These are phyloP conservation scores for Uropetala carovei DNA, from an alignment of 2,888 invertebrate genomes.

Conservation along the genomic window DNA sequence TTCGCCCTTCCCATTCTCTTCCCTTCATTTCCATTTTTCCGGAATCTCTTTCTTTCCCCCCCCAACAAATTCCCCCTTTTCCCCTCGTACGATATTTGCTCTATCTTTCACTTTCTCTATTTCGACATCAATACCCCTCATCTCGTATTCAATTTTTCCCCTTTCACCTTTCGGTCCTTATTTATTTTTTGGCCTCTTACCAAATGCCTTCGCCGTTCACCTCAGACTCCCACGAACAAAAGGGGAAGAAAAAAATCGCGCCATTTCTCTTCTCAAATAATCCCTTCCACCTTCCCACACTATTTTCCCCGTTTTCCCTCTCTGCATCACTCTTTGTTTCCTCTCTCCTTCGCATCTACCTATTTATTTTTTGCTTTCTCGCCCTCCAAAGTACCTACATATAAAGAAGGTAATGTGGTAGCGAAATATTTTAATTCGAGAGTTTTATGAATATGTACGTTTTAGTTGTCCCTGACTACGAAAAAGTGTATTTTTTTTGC, in stretches of 20 bases:
- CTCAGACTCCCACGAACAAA: neutral
- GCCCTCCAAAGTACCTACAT: too few species aligned
- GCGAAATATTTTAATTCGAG: too few species aligned
- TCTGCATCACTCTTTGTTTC: neutral
- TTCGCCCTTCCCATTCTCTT: neutral
- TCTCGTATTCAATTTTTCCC: neutral
- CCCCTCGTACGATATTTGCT: neutral
- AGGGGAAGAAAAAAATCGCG: neutral
- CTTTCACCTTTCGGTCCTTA: neutral
- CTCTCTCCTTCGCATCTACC: too few species aligned
- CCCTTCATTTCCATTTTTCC: neutral
- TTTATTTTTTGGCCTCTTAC: conserved; percentile 11
- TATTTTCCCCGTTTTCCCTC: neutral
- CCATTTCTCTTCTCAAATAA: neutral
- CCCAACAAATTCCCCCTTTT: neutral
- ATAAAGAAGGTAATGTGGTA: too few species aligned
- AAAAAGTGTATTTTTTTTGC: too few species aligned
- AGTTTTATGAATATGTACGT: too few species aligned
- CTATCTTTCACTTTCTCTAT: neutral
- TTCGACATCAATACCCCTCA: neutral
- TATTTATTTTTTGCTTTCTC: too few species aligned
- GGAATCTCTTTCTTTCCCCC: neutral
- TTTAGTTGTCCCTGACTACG: too few species aligned
- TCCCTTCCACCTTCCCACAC: neutral
- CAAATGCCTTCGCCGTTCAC: conserved; percentile 4